Evolutionary conservation across 2,113 vertebrate species (phyloP), one percentile per base, ranked within the genome.

Genomic region (Labeo rohita): DNA sequence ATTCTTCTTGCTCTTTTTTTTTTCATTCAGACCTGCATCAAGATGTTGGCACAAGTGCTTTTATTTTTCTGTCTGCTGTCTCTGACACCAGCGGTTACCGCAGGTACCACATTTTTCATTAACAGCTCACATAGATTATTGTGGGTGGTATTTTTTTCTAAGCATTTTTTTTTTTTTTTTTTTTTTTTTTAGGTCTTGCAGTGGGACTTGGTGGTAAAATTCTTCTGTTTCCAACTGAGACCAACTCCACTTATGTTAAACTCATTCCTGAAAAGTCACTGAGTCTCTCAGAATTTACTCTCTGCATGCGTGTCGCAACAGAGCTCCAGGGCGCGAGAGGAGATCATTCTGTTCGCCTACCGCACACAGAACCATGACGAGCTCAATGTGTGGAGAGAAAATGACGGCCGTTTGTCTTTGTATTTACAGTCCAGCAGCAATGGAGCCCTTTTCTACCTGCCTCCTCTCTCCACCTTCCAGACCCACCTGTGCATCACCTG

Each of bases 331-430:
- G 87, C 0, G 89, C 91, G 0, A 89, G 93, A 0, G 91, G 91
- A 95, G 87, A 90, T 93, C 87, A 95, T 95, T 89, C 91, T 95
- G 83, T 95, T 96, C 43, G 94, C 95, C 66, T 96, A 96, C 87
- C 92, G 93, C 85, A 95, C 94, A 0, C 49, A 87, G 0, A 86
- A 93, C 74, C 89, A 90, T 2, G 95, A 95, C 16, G 94, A 95
- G 72, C 93, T 96, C 63, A 95, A 95, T 43, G 88, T 96, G 86
- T 95, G 95, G 94, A 91, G 90, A 0, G 94, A 95, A 83, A 92
- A 84, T 21, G 93, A 93, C 0, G 63, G 63, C 0, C 90, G 87
- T 2, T 0, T 94, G 18, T 88, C 93, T 36, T 92, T 96, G 23
- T 93, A 94, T 85, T 83, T 95, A 85, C 91, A 92, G 8, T 93